Conservation (phyloP, 2,888 invertebrate genomes). For the Cetonia aurata region DNA sequence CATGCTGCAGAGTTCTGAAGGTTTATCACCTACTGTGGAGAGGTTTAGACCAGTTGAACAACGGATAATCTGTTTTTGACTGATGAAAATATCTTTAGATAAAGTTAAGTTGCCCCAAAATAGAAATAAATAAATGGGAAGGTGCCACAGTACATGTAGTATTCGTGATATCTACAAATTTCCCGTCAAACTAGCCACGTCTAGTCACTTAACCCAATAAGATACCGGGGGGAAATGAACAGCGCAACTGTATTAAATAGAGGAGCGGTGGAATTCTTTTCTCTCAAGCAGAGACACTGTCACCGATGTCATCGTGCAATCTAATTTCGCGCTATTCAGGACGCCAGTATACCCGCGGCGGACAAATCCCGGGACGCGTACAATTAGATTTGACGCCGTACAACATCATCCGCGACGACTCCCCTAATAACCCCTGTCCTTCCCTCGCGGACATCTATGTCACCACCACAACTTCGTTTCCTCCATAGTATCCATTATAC, state of each 20-base stretch:
- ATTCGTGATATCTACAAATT: too few species aligned
- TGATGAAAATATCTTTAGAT: too few species aligned
- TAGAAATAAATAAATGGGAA: too few species aligned
- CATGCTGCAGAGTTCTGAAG: too few species aligned
- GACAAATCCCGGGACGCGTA: neutral
- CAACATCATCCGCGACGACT: neutral
- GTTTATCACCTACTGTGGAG: too few species aligned
- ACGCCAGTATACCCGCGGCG: conserved; percentile 3
- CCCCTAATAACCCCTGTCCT: neutral
- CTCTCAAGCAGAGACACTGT: neutral
- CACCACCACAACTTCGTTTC: conserved; percentile 3
- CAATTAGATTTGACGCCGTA: conserved; percentile 15
- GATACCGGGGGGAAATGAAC: neutral
- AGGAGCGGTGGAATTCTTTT: neutral
- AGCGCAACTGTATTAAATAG: conserved; percentile 9
- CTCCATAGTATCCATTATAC: neutral
- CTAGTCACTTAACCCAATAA: conserved; percentile 5
- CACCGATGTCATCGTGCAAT: neutral
- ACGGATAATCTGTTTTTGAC: too few species aligned
- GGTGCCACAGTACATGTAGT: too few species aligned
- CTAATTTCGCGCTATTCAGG: conserved; percentile 12
- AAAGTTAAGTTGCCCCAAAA: too few species aligned
- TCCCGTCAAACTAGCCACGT: neutral
- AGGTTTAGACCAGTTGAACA: too few species aligned
- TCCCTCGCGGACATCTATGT: conserved; percentile 5